Percentiles rank a stretch among this genome's conserved stretches.
These are phyloP conservation scores for Buceros bicornis DNA, from an alignment of 2,797 vertebrate genomes.

Conservation along the genomic window DNA sequence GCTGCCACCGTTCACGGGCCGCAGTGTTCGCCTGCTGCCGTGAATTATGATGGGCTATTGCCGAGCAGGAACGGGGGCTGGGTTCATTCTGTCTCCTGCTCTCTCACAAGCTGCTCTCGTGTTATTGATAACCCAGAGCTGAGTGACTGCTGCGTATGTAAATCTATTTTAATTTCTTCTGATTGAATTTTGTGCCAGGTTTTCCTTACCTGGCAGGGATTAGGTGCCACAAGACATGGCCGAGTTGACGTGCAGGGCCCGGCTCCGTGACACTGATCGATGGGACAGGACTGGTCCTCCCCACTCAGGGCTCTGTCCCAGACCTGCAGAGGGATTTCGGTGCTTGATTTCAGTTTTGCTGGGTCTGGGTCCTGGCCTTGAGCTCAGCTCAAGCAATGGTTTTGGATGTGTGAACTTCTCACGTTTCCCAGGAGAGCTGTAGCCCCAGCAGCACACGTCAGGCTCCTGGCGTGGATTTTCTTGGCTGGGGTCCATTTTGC, in stretches of 20 bases:
- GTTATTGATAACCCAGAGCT: conserved; percentile 45
- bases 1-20: background rate
- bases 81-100: background rate
- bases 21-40: background rate
- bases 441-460: background rate
- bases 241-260: background rate
- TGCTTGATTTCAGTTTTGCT: background rate
- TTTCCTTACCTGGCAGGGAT: background rate
- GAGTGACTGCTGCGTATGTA: background rate
- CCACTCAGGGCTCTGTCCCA: background rate
- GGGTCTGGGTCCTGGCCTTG: background rate
- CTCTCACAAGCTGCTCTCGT: conserved; percentile 12
- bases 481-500: background rate
- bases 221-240: background rate
- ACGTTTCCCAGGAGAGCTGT: background rate
- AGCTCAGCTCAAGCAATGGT: background rate
- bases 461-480: background rate
- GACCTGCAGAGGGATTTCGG: background rate
- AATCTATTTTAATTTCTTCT: conserved; percentile 52
- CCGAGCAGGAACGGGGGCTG: background rate
- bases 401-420: background rate
- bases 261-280: background rate
- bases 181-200: conserved; percentile 25
- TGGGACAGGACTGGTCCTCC: background rate
- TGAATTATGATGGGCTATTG: background rate